Percentiles rank a stretch among this genome's conserved stretches.
Evolutionary conservation across 2,113 vertebrate genomes (phyloP).

Genomic region (Salvelinus namaycush): DNA sequence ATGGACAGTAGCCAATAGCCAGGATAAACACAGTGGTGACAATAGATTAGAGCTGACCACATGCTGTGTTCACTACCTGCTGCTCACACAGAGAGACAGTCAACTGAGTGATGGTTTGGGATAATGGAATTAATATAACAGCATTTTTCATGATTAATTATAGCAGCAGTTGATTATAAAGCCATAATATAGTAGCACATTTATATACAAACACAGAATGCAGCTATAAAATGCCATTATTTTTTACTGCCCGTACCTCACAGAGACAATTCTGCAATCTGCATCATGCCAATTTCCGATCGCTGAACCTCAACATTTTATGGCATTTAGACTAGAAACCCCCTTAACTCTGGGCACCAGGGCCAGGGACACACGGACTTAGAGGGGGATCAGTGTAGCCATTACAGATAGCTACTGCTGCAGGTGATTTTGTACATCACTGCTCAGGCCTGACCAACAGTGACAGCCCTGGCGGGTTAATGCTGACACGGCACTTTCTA

Average conservation of each 20-base stretch:
- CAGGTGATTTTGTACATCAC: not conserved
- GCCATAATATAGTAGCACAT: not conserved
- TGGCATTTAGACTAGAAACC: too few relatives aligned
- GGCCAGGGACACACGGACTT: too few relatives aligned
- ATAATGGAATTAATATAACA: not conserved
- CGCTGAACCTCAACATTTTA: too few relatives aligned
- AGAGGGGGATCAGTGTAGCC: too few relatives aligned
- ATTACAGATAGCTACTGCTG: not conserved
- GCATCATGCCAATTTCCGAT: too few relatives aligned
- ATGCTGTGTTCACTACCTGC: not conserved
- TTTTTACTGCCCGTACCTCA: too few relatives aligned
- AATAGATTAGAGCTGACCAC: not conserved
- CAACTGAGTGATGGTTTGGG: not conserved
- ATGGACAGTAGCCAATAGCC: not conserved
- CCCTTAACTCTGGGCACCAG: not conserved
- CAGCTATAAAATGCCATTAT: too few relatives aligned
- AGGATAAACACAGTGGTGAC: not conserved
- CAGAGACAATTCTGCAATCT: too few relatives aligned
- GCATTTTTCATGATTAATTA: not conserved
- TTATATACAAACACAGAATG: too few relatives aligned
- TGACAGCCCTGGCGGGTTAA: not conserved
- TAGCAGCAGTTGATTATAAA: not conserved
- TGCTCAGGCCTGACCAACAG: not conserved
- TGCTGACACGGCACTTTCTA: slow-evolving; percentile 7
- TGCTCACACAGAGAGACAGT: not conserved